A percentile compares a stretch with the other conserved stretches of the same genome.
Conservation (phyloP, 2,797 vertebrate species). For the Botia almorhae region DNA sequence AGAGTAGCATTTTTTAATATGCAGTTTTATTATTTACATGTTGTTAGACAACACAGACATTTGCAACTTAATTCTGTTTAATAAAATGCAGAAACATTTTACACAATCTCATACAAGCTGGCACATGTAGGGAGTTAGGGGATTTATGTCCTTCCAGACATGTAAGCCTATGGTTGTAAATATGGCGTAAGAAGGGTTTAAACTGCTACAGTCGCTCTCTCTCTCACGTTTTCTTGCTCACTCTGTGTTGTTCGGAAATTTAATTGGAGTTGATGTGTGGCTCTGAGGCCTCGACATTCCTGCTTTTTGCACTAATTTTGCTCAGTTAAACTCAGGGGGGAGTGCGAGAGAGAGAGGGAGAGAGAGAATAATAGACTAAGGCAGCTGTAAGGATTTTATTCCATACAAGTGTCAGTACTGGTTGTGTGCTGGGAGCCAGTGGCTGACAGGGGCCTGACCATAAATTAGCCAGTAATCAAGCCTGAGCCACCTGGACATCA, state of each 20-base stretch:
- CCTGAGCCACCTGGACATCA: slow-evolving; percentile 51
- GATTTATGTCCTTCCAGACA: not conserved
- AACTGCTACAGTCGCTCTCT: not conserved
- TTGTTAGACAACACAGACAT: too few relatives aligned
- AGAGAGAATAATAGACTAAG: slow-evolving; percentile 53
- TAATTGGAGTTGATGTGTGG: slow-evolving; percentile 44
- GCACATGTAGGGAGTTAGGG: too few relatives aligned
- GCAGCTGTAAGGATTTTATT: slow-evolving; percentile 56
- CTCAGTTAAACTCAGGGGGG: slow-evolving; percentile 1
- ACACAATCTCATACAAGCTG: too few relatives aligned
- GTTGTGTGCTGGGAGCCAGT: slow-evolving; percentile 58
- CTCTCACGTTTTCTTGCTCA: not conserved
- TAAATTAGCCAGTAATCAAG: slow-evolving; percentile 67
- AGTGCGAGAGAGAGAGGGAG: not conserved
- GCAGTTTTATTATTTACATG: too few relatives aligned
- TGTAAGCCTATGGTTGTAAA: not conserved
- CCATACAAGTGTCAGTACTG: slow-evolving; percentile 62
- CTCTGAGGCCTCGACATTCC: slow-evolving; percentile 37
- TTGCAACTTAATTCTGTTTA: too few relatives aligned
- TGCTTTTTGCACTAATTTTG: slow-evolving; percentile 42
- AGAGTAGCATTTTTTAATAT: too few relatives aligned
- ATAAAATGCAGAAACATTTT: too few relatives aligned
- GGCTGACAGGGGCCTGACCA: slow-evolving; percentile 59
- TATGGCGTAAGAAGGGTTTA: slow-evolving; percentile 6
- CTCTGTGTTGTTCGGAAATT: slow-evolving; percentile 1